Percentiles rank a stretch among this genome's conserved stretches.
These are phyloP conservation scores for Heteromormyrus szaboi DNA, from an alignment of 2,797 vertebrate species.

Conservation along the genomic window DNA sequence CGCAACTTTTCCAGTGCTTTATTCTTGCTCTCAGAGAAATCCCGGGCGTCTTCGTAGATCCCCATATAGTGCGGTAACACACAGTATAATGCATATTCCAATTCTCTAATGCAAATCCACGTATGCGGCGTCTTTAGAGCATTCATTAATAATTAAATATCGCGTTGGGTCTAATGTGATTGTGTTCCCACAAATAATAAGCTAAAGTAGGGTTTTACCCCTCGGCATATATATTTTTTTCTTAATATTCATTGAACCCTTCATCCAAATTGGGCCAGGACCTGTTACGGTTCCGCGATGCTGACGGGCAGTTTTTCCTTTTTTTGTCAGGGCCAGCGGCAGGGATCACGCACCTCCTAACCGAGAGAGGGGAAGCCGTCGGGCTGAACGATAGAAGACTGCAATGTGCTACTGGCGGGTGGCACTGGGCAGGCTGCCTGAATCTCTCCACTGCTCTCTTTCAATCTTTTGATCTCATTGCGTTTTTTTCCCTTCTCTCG, in stretches of 20 bases:
- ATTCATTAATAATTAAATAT: background rate
- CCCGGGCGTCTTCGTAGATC: background rate
- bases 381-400: constrained; percentile 26
- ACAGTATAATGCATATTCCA: background rate
- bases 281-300: background rate
- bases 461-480: constrained; percentile 10
- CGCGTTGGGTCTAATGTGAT: background rate
- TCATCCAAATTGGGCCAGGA: background rate
- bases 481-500: constrained; percentile 22
- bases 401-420: background rate
- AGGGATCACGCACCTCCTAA: constrained; percentile 1
- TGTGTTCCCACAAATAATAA: background rate
- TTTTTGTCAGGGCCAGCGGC: background rate
- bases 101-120: background rate
- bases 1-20: constrained; percentile 13
- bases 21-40: background rate
- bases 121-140: background rate
- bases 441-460: constrained; percentile 18
- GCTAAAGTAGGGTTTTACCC: background rate
- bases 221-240: background rate
- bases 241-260: background rate
- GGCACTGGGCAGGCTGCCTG: background rate
- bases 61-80: background rate
- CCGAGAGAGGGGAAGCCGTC: constrained; percentile 29
- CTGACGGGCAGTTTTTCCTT: constrained; percentile 2